Conservation (phyloP, 2,113 vertebrate genomes). For the Albula goreensis region DNA sequence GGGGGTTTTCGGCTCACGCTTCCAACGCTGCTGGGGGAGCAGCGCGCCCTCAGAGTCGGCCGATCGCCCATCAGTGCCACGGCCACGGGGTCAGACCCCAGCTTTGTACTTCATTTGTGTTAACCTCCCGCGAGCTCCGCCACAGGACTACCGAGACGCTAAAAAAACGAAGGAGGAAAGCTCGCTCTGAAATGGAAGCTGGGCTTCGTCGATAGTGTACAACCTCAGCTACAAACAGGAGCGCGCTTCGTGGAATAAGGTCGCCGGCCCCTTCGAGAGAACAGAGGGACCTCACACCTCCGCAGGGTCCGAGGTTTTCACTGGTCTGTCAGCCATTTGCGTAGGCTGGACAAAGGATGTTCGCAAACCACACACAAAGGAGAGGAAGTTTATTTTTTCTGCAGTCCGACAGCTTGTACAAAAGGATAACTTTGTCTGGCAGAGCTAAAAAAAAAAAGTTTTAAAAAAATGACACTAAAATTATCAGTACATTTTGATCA, state of each 20-base stretch:
- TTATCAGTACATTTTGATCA: no score
- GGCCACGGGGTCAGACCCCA: conserved; percentile 1
- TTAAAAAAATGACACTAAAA: no score
- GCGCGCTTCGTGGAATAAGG: no score
- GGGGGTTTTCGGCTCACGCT: no score
- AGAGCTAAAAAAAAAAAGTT: no score
- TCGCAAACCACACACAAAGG: background rate
- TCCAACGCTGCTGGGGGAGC: background rate
- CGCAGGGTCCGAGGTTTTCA: background rate
- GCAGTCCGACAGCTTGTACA: no score
- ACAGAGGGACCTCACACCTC: background rate
- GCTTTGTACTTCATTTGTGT: background rate
- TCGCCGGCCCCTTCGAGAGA: background rate
- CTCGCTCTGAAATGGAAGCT: no score
- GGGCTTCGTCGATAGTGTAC: background rate
- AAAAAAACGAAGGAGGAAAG: background rate
- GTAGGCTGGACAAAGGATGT: background rate
- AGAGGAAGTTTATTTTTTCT: background rate
- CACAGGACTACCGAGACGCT: background rate
- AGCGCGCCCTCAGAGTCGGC: background rate
- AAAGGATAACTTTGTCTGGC: background rate
- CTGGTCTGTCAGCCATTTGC: background rate
- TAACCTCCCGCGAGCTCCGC: background rate
- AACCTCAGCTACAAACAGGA: background rate
- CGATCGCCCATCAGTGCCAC: background rate